These are phyloP conservation scores for Malthinus seriepunctatus DNA, from an alignment of 2,888 invertebrate species.

Conservation along the genomic window DNA sequence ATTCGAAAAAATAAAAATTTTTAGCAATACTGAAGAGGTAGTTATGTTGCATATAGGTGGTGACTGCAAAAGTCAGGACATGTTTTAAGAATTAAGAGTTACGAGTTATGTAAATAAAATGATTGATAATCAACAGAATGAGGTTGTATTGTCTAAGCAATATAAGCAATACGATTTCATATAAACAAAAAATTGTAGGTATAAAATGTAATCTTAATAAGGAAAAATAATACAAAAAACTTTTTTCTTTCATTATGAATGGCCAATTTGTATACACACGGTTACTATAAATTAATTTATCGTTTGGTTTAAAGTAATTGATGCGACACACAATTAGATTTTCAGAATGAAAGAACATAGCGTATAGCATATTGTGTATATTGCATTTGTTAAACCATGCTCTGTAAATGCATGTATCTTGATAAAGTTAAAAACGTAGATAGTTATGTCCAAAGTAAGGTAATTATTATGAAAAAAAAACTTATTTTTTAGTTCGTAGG, in stretches of 20 bases:
- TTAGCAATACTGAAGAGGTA: constrained; percentile 41
- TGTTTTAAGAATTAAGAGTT: constrained; percentile 30
- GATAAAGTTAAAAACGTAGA: constrained; percentile 44
- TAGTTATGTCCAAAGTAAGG: constrained; percentile 53
- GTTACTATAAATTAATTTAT: constrained; percentile 11
- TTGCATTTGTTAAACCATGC: constrained; percentile 51
- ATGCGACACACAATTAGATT: constrained; percentile 3
- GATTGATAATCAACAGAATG: constrained; percentile 47
- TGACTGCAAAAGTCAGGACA: constrained; percentile 33
- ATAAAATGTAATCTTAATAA: constrained; percentile 40
- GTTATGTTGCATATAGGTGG: constrained; percentile 31
- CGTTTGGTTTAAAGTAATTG: not conserved
- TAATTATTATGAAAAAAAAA: constrained; percentile 29
- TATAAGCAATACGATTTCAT: constrained; percentile 51
- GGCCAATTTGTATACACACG: not conserved
- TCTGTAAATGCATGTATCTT: constrained; percentile 54
- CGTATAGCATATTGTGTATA: constrained; percentile 40
- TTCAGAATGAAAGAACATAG: constrained; percentile 30
- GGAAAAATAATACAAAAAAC: not conserved
- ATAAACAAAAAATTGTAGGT: constrained; percentile 37
- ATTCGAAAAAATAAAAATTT: constrained; percentile 36
- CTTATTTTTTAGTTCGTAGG: constrained; percentile 43
- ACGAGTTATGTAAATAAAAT: constrained; percentile 48
- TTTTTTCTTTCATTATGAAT: constrained; percentile 20
- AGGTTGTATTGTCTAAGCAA: constrained; percentile 50